Percentiles rank a stretch among this genome's conserved stretches.
These are phyloP conservation scores for Leptura quadrifasciata DNA, from an alignment of 2,888 invertebrate genomes.

Conservation along the genomic window DNA sequence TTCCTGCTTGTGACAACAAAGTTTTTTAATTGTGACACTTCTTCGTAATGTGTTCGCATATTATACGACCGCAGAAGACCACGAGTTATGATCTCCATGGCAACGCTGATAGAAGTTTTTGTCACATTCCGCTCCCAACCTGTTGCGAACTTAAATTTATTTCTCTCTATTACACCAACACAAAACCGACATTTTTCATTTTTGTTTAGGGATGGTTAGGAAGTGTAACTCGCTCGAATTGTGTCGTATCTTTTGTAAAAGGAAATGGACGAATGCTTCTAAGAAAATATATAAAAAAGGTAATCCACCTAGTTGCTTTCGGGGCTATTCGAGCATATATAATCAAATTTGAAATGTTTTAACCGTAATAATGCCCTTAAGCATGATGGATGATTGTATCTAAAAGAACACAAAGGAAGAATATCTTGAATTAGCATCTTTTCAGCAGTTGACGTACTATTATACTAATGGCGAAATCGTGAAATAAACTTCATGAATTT, in stretches of 20 bases:
- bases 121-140: constrained; percentile 59
- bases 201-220: constrained; percentile 41
- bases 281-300: constrained; percentile 13
- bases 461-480: background rate
- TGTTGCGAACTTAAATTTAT: constrained; percentile 64
- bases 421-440: constrained; percentile 10
- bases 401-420: constrained; percentile 3
- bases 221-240: constrained; percentile 43
- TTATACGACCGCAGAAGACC: constrained; percentile 51
- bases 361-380: constrained; percentile 30
- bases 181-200: constrained; percentile 58
- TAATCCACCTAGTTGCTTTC: constrained; percentile 26
- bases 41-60: constrained; percentile 55
- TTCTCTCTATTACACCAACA: constrained; percentile 58
- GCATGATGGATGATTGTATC: constrained; percentile 26
- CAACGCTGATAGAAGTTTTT: constrained; percentile 59
- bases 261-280: constrained; percentile 14
- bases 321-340: constrained; percentile 17
- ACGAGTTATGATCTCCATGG: constrained; percentile 59
- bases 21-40: constrained; percentile 60
- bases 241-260: constrained; percentile 36
- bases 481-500: background rate
- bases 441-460: background rate
- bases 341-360: constrained; percentile 38
- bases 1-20: constrained; percentile 43